Evolutionary conservation across 2,888 invertebrate genomes (phyloP).

Genomic region (Lamellibrachia satsuma): DNA sequence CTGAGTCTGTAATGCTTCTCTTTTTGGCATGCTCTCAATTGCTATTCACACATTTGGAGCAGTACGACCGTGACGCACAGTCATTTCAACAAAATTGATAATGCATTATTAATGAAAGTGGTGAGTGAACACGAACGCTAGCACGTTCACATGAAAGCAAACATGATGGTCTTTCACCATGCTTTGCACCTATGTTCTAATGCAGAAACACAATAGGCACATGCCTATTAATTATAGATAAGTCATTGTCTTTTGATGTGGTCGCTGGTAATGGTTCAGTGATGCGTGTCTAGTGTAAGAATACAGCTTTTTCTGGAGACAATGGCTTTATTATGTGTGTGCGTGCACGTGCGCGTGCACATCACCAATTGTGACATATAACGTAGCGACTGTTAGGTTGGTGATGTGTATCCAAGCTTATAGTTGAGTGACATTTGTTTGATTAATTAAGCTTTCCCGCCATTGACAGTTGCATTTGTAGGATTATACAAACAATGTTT

Average conservation of each 20-base stretch:
- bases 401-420: background rate
- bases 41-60: background rate
- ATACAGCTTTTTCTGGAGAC: background rate
- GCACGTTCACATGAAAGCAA: background rate
- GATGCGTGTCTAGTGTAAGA: no score
- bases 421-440: background rate
- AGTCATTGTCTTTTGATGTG: slow-evolving; percentile 4
- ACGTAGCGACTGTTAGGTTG: background rate
- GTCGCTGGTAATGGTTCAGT: background rate
- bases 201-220: background rate
- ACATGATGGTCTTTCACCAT: background rate
- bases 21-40: background rate
- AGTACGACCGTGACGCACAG: background rate
- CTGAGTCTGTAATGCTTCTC: background rate
- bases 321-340: background rate
- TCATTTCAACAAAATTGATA: slow-evolving; percentile 1
- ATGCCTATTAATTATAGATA: background rate
- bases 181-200: background rate
- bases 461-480: background rate
- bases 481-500: background rate
- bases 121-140: background rate
- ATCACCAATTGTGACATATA: background rate
- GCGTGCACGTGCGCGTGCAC: no score
- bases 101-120: background rate
- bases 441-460: background rate